Base-by-base conservation (phyloP, 2,888 invertebrate species). In the Eristalinus sepulchralis region DNA sequence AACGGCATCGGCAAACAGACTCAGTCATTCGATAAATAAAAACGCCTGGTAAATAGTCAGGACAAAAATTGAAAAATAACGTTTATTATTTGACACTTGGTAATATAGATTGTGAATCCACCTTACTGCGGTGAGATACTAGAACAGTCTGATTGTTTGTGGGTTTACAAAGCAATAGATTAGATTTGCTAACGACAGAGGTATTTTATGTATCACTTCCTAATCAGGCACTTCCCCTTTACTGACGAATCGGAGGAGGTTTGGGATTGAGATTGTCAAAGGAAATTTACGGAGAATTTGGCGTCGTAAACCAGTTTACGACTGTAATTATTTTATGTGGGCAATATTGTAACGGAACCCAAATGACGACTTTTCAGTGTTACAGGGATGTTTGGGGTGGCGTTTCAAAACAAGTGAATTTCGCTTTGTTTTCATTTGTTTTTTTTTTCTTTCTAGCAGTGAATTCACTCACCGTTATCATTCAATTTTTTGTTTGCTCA, bases 201-300 rank as follows among this genome's bases (percentile, higher is more conserved):
- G 22, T 57, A 13, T 13, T 24, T 24, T 24, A 13, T 22, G 13
- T 13, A 24, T 62, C 47, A 60, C 31, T 60, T 60, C 60, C 60
- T 71, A 71, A 71, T 71, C 60, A 71, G 60, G 36, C 71, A 60
- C 31, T 33, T 71, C 57, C 57, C 47, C 47, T 47, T n/a, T 47
- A 27, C 27, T 47, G 17, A 17, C 47, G 0, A 17, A 47, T 47
- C 17, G 17, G 17, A 17, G 1, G 6, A 47, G n/a, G 27, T n/a
- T 47, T n/a, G n/a, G n/a, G 47, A 47, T 10, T 9, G 6, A 1
- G 8, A 10, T 34, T 10, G 5, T n/a, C n/a, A 47, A 13, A 47
- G 47, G 47, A 17, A 47, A 17, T 47, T 17, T 47, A 4, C 17
- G 1, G 34, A 34, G 10, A 0, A n/a, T 17, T 47, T 6, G 17